Evolutionary conservation across 2,888 invertebrate genomes (phyloP), one percentile per base, ranked within the genome.

Genomic region (Melinaea marsaeus): DNA sequence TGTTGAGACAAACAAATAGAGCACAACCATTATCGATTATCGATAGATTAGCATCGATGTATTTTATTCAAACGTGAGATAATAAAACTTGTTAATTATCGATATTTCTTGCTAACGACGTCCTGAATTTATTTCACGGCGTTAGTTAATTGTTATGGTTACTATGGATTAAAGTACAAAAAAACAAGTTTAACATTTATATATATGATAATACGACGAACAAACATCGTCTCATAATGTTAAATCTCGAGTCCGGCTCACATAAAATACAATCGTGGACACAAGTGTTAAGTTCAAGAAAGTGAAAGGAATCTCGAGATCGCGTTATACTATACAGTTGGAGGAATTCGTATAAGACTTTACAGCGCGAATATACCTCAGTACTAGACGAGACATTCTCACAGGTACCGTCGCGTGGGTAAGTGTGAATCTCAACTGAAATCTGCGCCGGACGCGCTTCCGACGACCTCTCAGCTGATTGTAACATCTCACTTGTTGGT

Each of bases 361-460:
- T 9, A 51, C 32, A 32, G 9, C 51, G 51, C n/a, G 51, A 51
- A 22, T 51, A 32, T 51, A 51, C 51, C 22, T 7, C 51, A 32
- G 3, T 32, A 32, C 9, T 42, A 32, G 51, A 32, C 32, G 32
- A 22, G 51, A 32, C 51, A 51, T 32, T 51, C 13, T 13, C 22
- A 22, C 48, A 51, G 48, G 48, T 51, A 51, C 48, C 13, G 48
- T 22, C 48, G 48, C 48, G 42, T 42, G 42, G 42, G 42, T 5
- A 42, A 42, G 7, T 42, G 42, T 42, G 42, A 42, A 9, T 58
- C 56, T 60, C 35, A 54, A 64, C 47, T 66, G 61, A 58, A 69
- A 69, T 69, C 69, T 67, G 65, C 34, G 56, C 80, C 83, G 85
- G 86, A 86, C 81, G 82, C 77, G 67, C 75, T 75, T 81, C 84